These are phyloP conservation scores for Toxostoma redivivum DNA, from an alignment of 2,113 vertebrate genomes.

Conservation along the genomic window DNA sequence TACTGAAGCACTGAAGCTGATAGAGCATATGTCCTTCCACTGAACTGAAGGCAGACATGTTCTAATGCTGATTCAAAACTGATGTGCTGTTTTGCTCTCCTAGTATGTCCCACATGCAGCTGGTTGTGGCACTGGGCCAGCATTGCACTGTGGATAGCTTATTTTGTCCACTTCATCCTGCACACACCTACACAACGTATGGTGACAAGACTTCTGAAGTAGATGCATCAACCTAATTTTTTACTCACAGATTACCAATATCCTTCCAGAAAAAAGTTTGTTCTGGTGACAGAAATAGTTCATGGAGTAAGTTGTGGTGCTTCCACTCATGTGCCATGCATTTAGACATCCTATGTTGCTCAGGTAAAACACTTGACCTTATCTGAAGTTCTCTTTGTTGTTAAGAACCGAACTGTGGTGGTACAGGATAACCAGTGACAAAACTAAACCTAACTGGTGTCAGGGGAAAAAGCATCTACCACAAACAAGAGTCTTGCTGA, in stretches of 20 bases:
- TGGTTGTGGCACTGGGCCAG: neutral
- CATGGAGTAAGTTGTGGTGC: neutral
- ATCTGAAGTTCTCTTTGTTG: neutral
- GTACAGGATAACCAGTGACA: neutral
- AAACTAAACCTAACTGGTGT: neutral
- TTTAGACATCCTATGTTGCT: neutral
- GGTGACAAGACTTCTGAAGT: neutral
- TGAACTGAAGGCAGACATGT: neutral
- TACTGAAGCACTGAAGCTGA: neutral
- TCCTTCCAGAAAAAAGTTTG: neutral
- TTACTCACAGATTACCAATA: neutral
- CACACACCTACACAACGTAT: neutral
- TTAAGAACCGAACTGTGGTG: neutral
- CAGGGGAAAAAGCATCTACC: neutral
- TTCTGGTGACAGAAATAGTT: neutral
- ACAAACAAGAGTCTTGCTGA: neutral
- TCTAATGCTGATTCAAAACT: neutral
- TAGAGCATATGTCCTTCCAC: accelerated
- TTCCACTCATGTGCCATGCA: accelerated
- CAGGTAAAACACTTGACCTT: neutral
- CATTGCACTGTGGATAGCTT: neutral
- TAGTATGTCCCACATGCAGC: neutral
- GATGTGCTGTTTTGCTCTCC: neutral
- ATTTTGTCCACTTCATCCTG: neutral
- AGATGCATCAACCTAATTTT: neutral